Conservation (phyloP, 2,888 invertebrate genomes). For the Parnassius mnemosyne region DNA sequence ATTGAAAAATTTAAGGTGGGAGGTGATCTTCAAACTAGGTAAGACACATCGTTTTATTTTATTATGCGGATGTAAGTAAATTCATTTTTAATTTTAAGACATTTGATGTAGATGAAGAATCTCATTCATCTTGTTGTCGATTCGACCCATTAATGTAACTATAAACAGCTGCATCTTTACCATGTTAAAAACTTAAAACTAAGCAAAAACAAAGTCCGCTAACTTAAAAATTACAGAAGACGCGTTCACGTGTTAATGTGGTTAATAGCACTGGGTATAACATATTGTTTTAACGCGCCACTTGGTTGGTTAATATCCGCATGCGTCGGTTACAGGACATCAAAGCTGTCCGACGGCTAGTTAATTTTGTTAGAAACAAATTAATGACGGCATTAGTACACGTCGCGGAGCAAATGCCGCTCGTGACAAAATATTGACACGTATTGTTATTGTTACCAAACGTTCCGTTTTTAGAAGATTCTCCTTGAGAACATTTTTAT, state of each 20-base stretch:
- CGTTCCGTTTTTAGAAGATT: not conserved
- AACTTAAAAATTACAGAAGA: slow-evolving; percentile 34
- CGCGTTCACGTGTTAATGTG: slow-evolving; percentile 44
- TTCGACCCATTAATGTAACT: too few relatives aligned
- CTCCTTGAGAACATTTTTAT: not conserved
- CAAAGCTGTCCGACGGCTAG: slow-evolving; percentile 57
- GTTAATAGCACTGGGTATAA: slow-evolving; percentile 33
- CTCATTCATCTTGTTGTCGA: too few relatives aligned
- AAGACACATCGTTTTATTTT: too few relatives aligned
- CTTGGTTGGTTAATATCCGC: slow-evolving; percentile 37
- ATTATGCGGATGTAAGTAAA: too few relatives aligned
- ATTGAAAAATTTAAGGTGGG: too few relatives aligned
- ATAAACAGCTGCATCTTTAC: too few relatives aligned
- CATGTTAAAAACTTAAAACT: too few relatives aligned
- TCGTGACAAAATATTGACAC: slow-evolving; percentile 80
- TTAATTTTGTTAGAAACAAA: slow-evolving; percentile 73
- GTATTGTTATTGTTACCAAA: slow-evolving; percentile 30
- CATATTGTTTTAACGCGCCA: slow-evolving; percentile 50
- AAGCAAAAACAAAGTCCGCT: too few relatives aligned
- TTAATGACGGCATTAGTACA: slow-evolving; percentile 73
- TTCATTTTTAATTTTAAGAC: too few relatives aligned
- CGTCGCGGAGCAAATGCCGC: slow-evolving; percentile 64
- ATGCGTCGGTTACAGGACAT: slow-evolving; percentile 55
- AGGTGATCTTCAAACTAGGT: too few relatives aligned
- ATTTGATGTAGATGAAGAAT: too few relatives aligned